Evolutionary conservation across 2,797 vertebrate species (phyloP), one percentile per base, ranked within the genome.

Genomic region (Propithecus deckenii): DNA sequence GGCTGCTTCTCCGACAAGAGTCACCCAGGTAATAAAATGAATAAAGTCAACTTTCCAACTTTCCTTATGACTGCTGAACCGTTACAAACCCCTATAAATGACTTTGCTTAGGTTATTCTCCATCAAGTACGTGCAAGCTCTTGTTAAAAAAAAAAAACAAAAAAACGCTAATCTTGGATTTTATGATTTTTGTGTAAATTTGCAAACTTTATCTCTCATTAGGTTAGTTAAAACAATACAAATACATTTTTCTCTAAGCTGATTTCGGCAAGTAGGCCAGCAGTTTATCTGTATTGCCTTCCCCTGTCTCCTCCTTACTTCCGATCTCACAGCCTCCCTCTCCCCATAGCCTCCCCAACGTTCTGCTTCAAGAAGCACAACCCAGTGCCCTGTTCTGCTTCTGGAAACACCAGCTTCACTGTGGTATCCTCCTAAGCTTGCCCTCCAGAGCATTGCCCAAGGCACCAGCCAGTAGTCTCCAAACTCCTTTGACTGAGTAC

Each of bases 181-280:
- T 85, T 83, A 71, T 79, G 67, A 69, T 79, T 95, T 96, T 86
- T 88, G 17, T 86, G 61, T 95, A 95, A 93, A 96, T 93, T 96
- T 89, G 41, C 80, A 80, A 92, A 86, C 11, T n/a, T 95, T 93
- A 57, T 95, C 71, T 74, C 89, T 74, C 46, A 38, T 78, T 84
- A 93, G 59, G 91, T 96, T 92, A 89, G 65, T 83, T 93, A 96
- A 76, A 57, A 93, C 63, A 87, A 80, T 74, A 86, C 48, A 90
- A 94, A 94, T 76, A 86, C 30, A 30, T 61, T 87, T 88, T 72
- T 57, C 38, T 61, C n/a, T 5, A 9, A 23, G 59, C 32, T 61
- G 57, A 86, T 80, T 94, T 96, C 83, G 71, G 41, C 71, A 79
- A 57, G 75, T 17, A 59, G 78, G 43, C 79, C 35, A n/a, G 9